Percentiles rank a stretch among this genome's conserved stretches.
Conservation (phyloP, 37 sponge, comb jelly and placozoan genomes). For the Cladorhizidae sp. region DNA sequence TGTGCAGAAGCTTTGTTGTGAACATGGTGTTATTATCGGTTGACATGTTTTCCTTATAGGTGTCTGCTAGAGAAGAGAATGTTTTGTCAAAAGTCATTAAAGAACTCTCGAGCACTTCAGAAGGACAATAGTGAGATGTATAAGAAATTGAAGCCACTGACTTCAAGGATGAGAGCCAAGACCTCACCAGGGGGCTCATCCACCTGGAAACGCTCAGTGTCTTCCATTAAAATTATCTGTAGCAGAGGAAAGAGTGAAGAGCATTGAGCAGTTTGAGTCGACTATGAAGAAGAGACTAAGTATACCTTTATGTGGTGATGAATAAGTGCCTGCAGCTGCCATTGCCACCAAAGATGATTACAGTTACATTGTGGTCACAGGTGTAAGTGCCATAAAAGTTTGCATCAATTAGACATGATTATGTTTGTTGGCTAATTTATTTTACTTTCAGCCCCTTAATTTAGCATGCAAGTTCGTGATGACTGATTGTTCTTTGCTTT, state of each 20-base stretch:
- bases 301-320: neutral
- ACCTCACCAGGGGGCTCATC: neutral
- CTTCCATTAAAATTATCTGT: neutral
- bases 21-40: neutral
- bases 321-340: neutral
- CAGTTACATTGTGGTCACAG: neutral
- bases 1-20: neutral
- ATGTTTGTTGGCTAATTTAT: neutral
- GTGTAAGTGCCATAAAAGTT: neutral
- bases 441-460: neutral
- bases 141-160: conserved; percentile 43
- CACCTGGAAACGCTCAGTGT: neutral
- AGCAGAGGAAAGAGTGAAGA: conserved; percentile 17
- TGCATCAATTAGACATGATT: neutral
- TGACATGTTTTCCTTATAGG: neutral
- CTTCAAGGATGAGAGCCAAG: neutral
- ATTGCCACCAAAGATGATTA: neutral
- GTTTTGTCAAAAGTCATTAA: conserved; percentile 49
- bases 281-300: neutral
- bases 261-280: conserved; percentile 32
- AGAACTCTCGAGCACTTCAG: conserved; percentile 38
- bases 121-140: conserved; percentile 59
- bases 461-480: neutral
- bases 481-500: neutral
- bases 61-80: conserved; percentile 25